These are phyloP conservation scores for Dolichallabes microphthalmus DNA, from an alignment of 2,113 vertebrate genomes.

Conservation along the genomic window DNA sequence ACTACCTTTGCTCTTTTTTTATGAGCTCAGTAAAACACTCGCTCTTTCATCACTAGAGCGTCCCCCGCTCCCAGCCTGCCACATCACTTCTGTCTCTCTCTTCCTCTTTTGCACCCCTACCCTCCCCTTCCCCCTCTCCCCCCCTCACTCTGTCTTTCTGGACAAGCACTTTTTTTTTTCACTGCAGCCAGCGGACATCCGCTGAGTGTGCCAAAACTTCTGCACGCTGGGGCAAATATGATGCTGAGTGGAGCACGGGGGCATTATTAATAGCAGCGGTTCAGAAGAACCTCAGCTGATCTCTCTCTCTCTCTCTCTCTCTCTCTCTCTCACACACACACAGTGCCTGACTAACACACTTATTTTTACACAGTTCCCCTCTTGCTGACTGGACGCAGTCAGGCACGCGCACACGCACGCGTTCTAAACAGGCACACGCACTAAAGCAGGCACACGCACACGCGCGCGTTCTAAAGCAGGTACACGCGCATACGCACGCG, in stretches of 20 bases:
- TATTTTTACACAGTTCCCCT: neutral
- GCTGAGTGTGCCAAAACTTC: constrained; percentile 33
- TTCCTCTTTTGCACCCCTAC: neutral
- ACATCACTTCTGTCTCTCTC: constrained; percentile 13
- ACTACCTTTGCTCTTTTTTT: neutral
- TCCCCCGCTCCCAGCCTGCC: neutral
- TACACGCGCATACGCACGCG: neutral
- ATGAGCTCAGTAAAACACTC: constrained; percentile 17
- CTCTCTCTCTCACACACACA: neutral
- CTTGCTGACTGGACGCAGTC: neutral
- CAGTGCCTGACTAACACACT: neutral
- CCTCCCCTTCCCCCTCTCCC: neutral
- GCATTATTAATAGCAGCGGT: constrained; percentile 16
- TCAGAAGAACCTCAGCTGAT: neutral
- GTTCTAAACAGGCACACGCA: neutral
- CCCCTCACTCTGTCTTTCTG: neutral
- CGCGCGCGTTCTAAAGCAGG: too few relatives aligned
- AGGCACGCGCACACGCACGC: neutral
- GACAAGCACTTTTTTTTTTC: constrained; percentile 13
- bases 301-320: neutral
- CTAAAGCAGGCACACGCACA: neutral
- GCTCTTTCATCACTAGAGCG: neutral
- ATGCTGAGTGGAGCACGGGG: constrained; percentile 26
- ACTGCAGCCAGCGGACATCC: constrained; percentile 37
- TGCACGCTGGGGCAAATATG: constrained; percentile 5